Conservation (phyloP, 1,140 invertebrate genomes). For the Cyclargus thomasi region DNA sequence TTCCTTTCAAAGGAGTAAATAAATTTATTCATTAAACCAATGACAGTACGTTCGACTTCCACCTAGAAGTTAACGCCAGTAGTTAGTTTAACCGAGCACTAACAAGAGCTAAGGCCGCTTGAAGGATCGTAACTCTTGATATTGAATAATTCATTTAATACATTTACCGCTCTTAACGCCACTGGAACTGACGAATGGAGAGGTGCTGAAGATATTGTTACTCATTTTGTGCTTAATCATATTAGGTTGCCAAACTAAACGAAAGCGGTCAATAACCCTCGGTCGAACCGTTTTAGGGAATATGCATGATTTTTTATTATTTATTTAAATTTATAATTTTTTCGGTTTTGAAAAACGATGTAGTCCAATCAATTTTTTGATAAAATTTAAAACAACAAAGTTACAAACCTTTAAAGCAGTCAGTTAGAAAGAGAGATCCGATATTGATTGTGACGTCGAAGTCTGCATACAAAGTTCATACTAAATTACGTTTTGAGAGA, state of each 20-base stretch:
- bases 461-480: no score
- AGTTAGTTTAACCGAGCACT: conserved; percentile 10
- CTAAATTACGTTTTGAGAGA: no score
- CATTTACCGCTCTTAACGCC: conserved; percentile 28
- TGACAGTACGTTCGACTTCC: background rate
- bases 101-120: conserved; percentile 8
- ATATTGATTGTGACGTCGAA: no score
- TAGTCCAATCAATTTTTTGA: no score
- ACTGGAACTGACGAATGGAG: background rate
- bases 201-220: background rate
- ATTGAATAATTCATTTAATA: conserved; percentile 68
- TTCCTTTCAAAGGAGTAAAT: background rate
- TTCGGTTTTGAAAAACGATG: no score
- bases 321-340: no score
- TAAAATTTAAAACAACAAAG: no score
- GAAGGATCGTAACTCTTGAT: conserved; percentile 32
- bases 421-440: no score
- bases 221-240: background rate
- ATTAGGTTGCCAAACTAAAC: background rate
- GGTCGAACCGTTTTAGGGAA: no score
- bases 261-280: no score
- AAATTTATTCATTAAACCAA: background rate
- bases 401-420: no score
- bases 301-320: no score
- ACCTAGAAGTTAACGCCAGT: background rate